phyloP scores from a whole-genome alignment of 1,140 invertebrate species.

The Anadara kagoshimensis region DNA sequence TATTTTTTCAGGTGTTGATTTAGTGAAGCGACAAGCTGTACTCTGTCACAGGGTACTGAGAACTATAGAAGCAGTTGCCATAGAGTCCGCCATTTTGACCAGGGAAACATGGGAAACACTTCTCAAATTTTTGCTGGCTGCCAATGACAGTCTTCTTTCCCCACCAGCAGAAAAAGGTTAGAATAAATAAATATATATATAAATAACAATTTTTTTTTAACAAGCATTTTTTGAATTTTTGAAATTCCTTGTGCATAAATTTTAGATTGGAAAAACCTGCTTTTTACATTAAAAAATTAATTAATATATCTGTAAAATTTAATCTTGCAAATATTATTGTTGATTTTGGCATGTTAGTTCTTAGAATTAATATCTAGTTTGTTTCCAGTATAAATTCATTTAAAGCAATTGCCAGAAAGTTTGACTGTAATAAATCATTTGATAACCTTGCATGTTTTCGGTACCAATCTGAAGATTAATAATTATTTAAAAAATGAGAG shows the following conservation, averaged over 20 bases:
- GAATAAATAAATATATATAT: background rate
- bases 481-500: too few relatives aligned
- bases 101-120: constrained; percentile 93
- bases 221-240: constrained; percentile 6
- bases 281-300: too few relatives aligned
- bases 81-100: constrained; percentile 84
- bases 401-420: too few relatives aligned
- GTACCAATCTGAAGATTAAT: too few relatives aligned
- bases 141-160: constrained; percentile 92
- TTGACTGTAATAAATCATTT: too few relatives aligned
- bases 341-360: too few relatives aligned
- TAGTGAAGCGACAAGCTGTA: constrained; percentile 89
- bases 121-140: constrained; percentile 91
- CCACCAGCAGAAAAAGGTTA: constrained; percentile 90
- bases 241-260: background rate
- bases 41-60: constrained; percentile 95
- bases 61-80: constrained; percentile 90
- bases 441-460: too few relatives aligned
- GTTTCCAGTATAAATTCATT: too few relatives aligned
- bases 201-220: background rate
- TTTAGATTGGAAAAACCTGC: too few relatives aligned
- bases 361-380: too few relatives aligned
- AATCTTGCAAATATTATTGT: too few relatives aligned
- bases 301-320: too few relatives aligned
- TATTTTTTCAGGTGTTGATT: constrained; percentile 59